phyloP scores from a whole-genome alignment of 2,797 vertebrate species.

The Phoebastria nigripes region DNA sequence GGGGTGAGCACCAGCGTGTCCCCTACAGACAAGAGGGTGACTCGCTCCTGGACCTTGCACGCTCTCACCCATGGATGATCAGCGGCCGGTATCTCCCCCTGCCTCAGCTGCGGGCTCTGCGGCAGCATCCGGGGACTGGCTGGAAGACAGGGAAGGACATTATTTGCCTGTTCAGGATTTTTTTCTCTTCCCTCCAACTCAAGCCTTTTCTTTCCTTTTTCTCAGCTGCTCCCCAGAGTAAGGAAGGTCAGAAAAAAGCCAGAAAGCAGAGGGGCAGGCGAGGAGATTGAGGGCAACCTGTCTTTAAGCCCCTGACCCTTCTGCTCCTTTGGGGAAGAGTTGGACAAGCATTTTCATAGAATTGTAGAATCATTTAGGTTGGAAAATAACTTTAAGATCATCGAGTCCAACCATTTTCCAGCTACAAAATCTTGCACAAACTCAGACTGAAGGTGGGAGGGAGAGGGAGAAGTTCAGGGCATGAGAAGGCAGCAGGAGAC shows the following conservation, averaged over 20 bases:
- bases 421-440: neutral
- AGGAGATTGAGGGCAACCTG: neutral
- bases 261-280: neutral
- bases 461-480: neutral
- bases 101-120: neutral
- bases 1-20: neutral
- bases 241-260: neutral
- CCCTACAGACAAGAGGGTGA: neutral
- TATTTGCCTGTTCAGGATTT: neutral
- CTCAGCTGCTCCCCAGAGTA: neutral
- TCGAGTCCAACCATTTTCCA: accelerated
- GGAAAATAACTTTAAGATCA: neutral
- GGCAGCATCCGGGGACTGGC: neutral
- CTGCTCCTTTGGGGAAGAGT: neutral
- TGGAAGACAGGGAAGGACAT: neutral
- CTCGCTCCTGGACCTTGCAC: accelerated
- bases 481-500: accelerated
- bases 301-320: neutral
- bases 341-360: neutral
- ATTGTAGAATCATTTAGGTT: accelerated
- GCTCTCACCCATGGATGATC: accelerated
- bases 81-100: accelerated
- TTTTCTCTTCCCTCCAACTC: neutral
- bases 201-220: neutral
- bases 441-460: neutral